Conservation (phyloP, 2,797 vertebrate species). For the Eleutherodactylus coqui region DNA sequence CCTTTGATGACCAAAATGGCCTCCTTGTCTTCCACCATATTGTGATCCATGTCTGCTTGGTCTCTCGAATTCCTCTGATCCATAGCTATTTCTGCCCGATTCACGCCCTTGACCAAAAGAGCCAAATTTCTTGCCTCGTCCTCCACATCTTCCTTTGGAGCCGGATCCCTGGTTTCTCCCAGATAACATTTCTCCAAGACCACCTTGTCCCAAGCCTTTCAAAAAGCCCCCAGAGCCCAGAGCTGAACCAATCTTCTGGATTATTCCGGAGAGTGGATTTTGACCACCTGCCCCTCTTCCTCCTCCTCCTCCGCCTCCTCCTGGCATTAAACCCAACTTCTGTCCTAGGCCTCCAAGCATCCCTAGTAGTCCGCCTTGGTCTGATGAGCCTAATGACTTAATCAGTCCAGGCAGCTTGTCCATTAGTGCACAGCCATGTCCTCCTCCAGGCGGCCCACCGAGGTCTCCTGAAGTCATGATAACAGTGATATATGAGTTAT, state of each 20-base stretch:
- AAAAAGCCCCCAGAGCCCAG: neutral
- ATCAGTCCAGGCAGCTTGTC: neutral
- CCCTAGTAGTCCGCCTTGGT: neutral
- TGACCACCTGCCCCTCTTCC: neutral
- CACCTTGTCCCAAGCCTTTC: neutral
- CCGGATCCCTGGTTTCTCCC: neutral
- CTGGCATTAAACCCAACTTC: neutral
- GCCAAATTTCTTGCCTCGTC: neutral
- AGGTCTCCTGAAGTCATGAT: neutral
- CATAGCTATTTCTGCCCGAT: neutral
- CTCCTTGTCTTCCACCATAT: neutral
- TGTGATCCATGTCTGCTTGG: neutral
- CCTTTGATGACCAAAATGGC: neutral
- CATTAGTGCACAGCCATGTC: neutral
- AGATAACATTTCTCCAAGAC: neutral
- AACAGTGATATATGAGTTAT: neutral
- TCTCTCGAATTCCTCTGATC: too few species aligned
- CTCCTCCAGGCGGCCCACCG: neutral
- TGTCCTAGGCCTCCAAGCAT: neutral
- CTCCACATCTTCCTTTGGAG: neutral
- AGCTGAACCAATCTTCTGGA: neutral
- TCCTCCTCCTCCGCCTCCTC: neutral
- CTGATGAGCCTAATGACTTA: neutral
- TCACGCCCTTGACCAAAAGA: neutral
- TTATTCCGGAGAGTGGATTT: neutral